Conservation (phyloP, 2,888 invertebrate species). For the Lithophane ornitopus region DNA sequence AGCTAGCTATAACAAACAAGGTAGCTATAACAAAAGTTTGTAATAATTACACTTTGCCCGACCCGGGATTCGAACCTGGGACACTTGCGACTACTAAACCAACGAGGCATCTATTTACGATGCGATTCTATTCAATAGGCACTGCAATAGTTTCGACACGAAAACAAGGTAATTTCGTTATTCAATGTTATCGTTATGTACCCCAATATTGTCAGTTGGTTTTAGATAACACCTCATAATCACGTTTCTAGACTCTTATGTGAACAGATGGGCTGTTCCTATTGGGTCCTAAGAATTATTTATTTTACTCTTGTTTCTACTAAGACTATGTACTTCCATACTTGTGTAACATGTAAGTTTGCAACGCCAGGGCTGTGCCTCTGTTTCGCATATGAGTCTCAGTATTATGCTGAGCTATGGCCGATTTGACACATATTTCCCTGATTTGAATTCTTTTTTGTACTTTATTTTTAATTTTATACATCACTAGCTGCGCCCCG, state of each 20-base stretch:
- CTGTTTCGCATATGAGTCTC: too few species aligned
- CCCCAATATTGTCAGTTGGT: background rate
- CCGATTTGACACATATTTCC: too few species aligned
- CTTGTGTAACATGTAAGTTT: background rate
- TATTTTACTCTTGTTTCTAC: background rate
- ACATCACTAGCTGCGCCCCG: too few species aligned
- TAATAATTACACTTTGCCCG: background rate
- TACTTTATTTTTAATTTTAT: background rate
- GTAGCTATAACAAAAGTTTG: too few species aligned
- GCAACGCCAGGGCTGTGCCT: too few species aligned
- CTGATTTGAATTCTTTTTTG: background rate
- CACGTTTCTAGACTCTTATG: constrained; percentile 1
- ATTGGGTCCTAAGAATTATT: constrained; percentile 3
- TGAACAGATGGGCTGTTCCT: background rate
- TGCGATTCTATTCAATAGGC: background rate
- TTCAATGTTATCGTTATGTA: background rate
- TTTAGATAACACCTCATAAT: constrained; percentile 8
- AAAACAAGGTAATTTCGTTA: background rate
- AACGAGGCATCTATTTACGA: background rate
- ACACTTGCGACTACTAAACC: too few species aligned
- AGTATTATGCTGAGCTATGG: too few species aligned
- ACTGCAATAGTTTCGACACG: background rate
- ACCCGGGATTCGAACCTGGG: background rate
- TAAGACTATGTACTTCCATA: background rate
- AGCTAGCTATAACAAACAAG: too few species aligned